Base-by-base conservation (phyloP, 2,113 vertebrate genomes). In the Eolophus roseicapilla region DNA sequence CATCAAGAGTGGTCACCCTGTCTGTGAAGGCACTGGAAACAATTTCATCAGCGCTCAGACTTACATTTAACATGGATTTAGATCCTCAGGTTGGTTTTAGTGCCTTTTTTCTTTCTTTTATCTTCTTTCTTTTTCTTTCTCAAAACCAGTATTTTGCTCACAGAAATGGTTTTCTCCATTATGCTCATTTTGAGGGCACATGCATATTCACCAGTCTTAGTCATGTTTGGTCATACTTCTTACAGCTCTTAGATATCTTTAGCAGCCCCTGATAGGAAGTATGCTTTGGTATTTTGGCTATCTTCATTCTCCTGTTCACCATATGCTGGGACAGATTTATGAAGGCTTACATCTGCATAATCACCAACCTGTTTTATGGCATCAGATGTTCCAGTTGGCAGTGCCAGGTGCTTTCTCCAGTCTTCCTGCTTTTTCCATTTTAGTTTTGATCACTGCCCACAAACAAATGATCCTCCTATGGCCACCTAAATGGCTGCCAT, bases 321-420 rank as follows among this genome's bases (percentile, higher is more conserved):
- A 35, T 93, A 87, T 95, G 86, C 64, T 86, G 78, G 74, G 63
- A n/a, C 74, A 90, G 82, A 90, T 95, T 87, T 93, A 88, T 79
- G 86, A 82, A 79, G 68, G 41, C 76, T 82, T 93, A 52, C 75
- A 94, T 93, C 79, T 90, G 55, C 46, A 43, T 92, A 84, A 96
- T 95, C 76, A 88, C 84, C 53, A 96, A 64, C 89, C 76, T 86
- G 84, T 23, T 91, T 96, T 90, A 84, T 91, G 94, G 46, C 46
- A 90, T 94, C 91, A 91, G 73, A 84, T 91, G 81, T 76, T 93
- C 69, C 76, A 82, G 35, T 49, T 91, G 95, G 89, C 89, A 95
- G 90, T 60, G 52, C 79, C 69, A 88, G 91, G 89, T 96, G 79
- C 89, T 96, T 84, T 93, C 50, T 57, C 39, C 14, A 53, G 14